These are phyloP conservation scores for Bombus terrestris DNA, from an alignment of 1,140 invertebrate species.

Conservation along the genomic window DNA sequence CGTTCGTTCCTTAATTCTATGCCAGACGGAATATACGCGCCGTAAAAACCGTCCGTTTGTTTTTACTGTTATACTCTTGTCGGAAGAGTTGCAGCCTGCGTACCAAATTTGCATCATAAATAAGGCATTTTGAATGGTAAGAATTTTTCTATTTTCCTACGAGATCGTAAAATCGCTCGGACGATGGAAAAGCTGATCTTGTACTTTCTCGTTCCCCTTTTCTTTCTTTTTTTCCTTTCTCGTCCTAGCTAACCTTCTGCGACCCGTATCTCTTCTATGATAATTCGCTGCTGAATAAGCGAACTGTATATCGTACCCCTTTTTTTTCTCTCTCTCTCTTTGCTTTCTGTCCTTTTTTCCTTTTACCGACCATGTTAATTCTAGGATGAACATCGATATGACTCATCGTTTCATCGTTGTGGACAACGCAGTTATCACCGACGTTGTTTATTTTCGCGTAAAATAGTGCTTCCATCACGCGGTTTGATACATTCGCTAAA, in stretches of 20 bases:
- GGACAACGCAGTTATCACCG: neutral
- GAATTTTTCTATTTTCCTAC: constrained; percentile 29
- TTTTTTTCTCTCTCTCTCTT: neutral
- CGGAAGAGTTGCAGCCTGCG: constrained; percentile 7
- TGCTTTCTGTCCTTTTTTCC: neutral
- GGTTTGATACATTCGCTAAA: neutral
- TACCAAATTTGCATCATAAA: constrained; percentile 36
- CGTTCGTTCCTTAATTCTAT: neutral
- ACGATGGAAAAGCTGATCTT: neutral
- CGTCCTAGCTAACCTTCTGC: neutral
- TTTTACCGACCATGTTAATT: neutral
- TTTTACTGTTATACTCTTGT: constrained; percentile 19
- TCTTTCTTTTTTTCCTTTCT: neutral
- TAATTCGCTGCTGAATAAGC: constrained; percentile 25
- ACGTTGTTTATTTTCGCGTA: neutral
- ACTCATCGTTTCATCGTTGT: neutral
- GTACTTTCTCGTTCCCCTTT: neutral
- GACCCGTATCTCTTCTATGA: constrained; percentile 15
- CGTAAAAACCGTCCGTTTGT: constrained; percentile 35
- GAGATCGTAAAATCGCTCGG: constrained; percentile 30
- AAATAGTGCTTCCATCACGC: neutral
- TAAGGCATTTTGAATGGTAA: constrained; percentile 19
- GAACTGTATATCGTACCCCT: neutral
- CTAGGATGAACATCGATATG: neutral
- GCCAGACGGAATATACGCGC: neutral